Conservation (phyloP, 2,113 vertebrate genomes). For the Ramphastos sulfuratus region DNA sequence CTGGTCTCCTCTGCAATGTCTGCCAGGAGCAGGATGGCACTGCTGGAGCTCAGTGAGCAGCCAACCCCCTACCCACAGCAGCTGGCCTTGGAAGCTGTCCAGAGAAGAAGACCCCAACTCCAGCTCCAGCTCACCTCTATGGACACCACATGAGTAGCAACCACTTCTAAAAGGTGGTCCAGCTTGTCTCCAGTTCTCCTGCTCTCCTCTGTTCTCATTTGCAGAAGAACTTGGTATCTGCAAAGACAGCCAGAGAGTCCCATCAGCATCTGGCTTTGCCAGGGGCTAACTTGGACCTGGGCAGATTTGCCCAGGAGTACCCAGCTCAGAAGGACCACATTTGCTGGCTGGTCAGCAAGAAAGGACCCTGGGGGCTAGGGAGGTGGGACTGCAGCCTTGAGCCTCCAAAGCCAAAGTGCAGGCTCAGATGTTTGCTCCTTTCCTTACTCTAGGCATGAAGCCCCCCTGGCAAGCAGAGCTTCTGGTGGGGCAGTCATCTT, state of each 20-base stretch:
- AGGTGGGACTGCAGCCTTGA: background rate
- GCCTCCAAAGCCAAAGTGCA: background rate
- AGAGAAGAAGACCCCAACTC: no score
- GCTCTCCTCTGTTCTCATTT: constrained; percentile 77
- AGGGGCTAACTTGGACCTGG: background rate
- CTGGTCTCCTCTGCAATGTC: background rate
- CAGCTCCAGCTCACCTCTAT: constrained; percentile 69
- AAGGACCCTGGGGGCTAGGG: background rate
- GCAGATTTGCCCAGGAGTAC: background rate
- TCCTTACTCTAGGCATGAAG: background rate
- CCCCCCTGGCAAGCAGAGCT: background rate
- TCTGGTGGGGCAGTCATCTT: background rate
- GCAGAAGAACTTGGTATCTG: constrained; percentile 77
- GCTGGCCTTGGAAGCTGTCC: no score
- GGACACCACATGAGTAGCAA: constrained; percentile 72
- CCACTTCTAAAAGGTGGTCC: constrained; percentile 72
- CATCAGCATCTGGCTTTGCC: no score
- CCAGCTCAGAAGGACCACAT: accelerated
- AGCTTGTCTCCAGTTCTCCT: constrained; percentile 74
- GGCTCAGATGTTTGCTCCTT: background rate
- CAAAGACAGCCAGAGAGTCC: background rate
- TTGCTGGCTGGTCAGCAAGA: background rate
- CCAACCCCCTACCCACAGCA: no score
- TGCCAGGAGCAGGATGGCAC: background rate
- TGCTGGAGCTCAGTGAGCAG: no score